Percentiles rank a stretch among this genome's conserved stretches.
These are phyloP conservation scores for Lamprologus speciosus DNA, from an alignment of 2,113 vertebrate species.

Conservation along the genomic window DNA sequence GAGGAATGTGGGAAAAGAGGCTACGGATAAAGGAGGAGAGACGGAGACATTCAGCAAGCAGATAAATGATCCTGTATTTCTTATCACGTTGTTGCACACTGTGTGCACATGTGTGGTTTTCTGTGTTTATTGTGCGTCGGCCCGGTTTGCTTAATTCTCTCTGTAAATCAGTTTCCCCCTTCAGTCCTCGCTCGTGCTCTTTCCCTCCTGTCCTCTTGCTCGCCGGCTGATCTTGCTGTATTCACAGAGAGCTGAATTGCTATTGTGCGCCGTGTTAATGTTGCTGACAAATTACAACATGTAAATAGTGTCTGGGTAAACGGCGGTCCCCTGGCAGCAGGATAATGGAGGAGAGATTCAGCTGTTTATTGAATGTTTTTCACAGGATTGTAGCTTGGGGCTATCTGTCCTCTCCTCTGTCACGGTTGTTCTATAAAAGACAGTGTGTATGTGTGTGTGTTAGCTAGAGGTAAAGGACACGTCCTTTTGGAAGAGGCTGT, in stretches of 20 bases:
- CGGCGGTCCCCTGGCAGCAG: neutral
- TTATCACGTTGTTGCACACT: constrained; percentile 40
- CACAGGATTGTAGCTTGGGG: neutral
- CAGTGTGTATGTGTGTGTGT: neutral
- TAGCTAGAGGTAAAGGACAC: neutral
- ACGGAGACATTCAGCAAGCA: constrained; percentile 8
- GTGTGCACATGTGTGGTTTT: neutral
- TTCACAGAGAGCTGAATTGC: constrained; percentile 1
- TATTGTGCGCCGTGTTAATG: constrained; percentile 21
- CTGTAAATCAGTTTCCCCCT: constrained; percentile 10
- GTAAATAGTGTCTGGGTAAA: constrained; percentile 22
- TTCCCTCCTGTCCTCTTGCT: neutral
- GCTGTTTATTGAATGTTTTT: constrained; percentile 21
- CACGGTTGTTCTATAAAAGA: neutral
- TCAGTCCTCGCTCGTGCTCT: neutral
- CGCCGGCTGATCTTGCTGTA: neutral
- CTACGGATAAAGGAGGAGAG: constrained; percentile 4
- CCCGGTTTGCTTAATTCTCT: neutral
- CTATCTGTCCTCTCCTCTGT: neutral
- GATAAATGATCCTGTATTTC: constrained; percentile 44
- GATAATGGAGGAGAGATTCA: constrained; percentile 10
- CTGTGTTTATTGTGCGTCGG: neutral
- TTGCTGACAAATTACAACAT: constrained; percentile 52
- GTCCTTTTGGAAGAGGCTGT: neutral
- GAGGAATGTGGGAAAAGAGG: neutral